These are phyloP conservation scores for Corbicula japonica DNA, from an alignment of 2,888 invertebrate genomes.

Conservation along the genomic window DNA sequence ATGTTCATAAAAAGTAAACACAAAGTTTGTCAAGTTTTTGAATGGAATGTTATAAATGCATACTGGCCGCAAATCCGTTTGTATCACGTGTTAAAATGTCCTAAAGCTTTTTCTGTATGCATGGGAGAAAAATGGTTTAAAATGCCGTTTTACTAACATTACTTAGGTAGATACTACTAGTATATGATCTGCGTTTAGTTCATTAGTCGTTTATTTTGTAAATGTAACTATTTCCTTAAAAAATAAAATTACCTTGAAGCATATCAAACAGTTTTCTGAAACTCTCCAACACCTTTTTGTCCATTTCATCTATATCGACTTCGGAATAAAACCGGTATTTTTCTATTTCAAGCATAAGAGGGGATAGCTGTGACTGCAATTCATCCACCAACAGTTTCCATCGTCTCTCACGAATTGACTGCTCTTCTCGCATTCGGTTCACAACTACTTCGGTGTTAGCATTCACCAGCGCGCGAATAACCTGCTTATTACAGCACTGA, in stretches of 20 bases:
- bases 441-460: background rate
- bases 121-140: background rate
- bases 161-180: too few species aligned
- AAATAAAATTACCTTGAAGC: background rate
- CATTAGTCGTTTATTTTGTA: background rate
- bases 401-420: background rate
- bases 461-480: background rate
- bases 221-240: background rate
- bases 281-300: conserved; percentile 4
- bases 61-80: too few species aligned
- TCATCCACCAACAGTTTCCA: background rate
- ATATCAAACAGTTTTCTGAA: background rate
- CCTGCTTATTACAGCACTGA: background rate
- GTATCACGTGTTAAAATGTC: too few species aligned
- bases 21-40: too few species aligned
- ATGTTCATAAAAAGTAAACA: too few species aligned
- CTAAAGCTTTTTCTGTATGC: background rate
- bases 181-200: too few species aligned
- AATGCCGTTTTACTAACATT: too few species aligned
- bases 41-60: too few species aligned
- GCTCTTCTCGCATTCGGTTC: background rate
- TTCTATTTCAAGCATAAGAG: background rate
- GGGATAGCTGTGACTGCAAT: background rate
- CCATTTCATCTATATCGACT: background rate
- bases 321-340: conserved; percentile 1